phyloP scores from a whole-genome alignment of 2,888 invertebrate species.

The Sminthurinus aureus region DNA sequence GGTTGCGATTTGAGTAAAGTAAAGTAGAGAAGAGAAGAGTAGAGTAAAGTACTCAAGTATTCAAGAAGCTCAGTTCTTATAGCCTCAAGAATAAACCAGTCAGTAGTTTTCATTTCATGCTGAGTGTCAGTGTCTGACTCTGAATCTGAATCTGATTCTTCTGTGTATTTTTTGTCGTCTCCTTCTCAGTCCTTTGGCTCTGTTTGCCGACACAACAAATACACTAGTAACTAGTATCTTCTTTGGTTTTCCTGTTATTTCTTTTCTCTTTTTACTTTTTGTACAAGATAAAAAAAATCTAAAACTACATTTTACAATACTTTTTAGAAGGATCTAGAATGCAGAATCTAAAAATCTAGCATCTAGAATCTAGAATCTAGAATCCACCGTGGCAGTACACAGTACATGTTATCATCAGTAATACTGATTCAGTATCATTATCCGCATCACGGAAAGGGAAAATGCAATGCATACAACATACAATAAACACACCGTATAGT shows the following conservation, averaged over 20 bases:
- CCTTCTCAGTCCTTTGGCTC: background rate
- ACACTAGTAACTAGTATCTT: background rate
- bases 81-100: constrained; percentile 4
- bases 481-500: no score
- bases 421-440: no score
- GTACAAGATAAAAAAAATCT: background rate
- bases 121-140: constrained; percentile 2
- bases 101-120: constrained; percentile 6
- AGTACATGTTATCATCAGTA: no score
- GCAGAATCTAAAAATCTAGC: no score
- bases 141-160: no score
- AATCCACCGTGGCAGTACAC: no score
- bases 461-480: no score
- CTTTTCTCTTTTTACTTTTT: background rate
- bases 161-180: no score
- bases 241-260: background rate
- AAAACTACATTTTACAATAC: no score
- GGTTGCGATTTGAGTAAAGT: background rate
- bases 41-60: background rate
- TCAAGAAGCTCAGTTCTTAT: background rate
- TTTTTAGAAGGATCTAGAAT: no score
- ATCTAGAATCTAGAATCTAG: no score
- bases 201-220: background rate
- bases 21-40: background rate
- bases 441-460: no score